phyloP scores from a whole-genome alignment of 1,140 invertebrate genomes.

The Ladona fulva region DNA sequence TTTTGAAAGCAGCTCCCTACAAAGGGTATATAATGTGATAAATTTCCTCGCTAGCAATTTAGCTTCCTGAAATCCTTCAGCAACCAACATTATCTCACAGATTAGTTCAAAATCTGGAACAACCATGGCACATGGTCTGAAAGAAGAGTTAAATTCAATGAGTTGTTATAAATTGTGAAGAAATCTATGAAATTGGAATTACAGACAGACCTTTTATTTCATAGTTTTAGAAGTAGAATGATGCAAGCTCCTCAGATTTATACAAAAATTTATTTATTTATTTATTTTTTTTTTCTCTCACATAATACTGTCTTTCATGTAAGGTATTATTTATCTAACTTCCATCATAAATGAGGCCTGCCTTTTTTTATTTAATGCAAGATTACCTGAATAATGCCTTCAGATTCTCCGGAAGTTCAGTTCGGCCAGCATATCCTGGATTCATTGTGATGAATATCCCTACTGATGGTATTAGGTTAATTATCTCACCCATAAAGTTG shows the following conservation, averaged over 20 bases:
- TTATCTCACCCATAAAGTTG: constrained; percentile 74
- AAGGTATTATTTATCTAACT: too few relatives aligned
- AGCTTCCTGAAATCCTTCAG: constrained; percentile 85
- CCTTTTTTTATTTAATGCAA: too few relatives aligned
- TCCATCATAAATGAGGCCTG: too few relatives aligned
- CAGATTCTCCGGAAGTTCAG: constrained; percentile 76
- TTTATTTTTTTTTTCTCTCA: too few relatives aligned
- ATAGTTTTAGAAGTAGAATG: too few relatives aligned
- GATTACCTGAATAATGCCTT: constrained; percentile 54
- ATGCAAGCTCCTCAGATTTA: too few relatives aligned
- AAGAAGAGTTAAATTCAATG: too few relatives aligned
- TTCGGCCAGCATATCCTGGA: constrained; percentile 79
- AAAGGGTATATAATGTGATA: constrained; percentile 81
- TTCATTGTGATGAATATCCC: constrained; percentile 95
- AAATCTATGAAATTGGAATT: too few relatives aligned
- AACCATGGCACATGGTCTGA: constrained; percentile 87
- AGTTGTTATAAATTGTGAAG: too few relatives aligned
- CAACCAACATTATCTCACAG: constrained; percentile 89
- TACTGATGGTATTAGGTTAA: constrained; percentile 64
- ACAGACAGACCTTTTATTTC: too few relatives aligned
- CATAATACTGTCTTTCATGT: too few relatives aligned
- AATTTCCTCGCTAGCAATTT: constrained; percentile 80
- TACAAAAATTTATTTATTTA: too few relatives aligned
- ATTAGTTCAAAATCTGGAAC: constrained; percentile 89
- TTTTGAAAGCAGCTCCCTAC: constrained; percentile 78